phyloP scores from a whole-genome alignment of 23 tunicate genomes.

The Styela plicata region DNA sequence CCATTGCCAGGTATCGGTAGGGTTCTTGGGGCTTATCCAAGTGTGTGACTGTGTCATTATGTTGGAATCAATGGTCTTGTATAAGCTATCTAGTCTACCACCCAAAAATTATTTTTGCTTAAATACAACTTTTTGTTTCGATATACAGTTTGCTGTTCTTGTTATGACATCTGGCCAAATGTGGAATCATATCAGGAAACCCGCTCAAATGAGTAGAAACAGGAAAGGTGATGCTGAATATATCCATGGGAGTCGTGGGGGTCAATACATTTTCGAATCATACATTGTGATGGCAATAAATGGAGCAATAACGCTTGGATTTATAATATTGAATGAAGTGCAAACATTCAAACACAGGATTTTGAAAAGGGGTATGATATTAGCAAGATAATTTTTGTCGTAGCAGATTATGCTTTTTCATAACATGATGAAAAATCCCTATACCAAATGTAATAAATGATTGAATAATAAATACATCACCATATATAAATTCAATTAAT shows the following conservation, averaged over 20 bases:
- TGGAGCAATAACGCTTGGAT: constrained; percentile 18
- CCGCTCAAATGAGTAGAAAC: constrained; percentile 4
- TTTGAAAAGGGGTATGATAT: constrained; percentile 4
- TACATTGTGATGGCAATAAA: constrained; percentile 30
- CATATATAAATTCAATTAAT: not conserved
- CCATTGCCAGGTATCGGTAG: too few species aligned
- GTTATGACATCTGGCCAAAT: constrained; percentile 31
- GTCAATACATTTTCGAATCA: constrained; percentile 23
- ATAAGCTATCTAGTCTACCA: too few species aligned
- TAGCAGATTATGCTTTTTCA: not conserved
- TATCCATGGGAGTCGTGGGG: constrained; percentile 29
- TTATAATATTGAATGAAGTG: constrained; percentile 24
- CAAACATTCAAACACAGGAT: constrained; percentile 6
- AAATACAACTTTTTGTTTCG: not conserved
- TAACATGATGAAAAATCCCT: not conserved
- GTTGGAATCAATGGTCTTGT: too few species aligned
- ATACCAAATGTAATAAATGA: not conserved
- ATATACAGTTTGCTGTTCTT: not conserved
- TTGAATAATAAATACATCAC: not conserved
- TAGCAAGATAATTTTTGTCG: not conserved
- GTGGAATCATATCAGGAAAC: constrained; percentile 26
- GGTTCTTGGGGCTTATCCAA: too few species aligned
- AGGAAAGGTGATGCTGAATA: not conserved
- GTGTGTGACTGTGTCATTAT: too few species aligned
- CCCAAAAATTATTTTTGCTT: too few species aligned